Conservation (phyloP, 2,888 invertebrate genomes). For the Synergus itoensis region DNA sequence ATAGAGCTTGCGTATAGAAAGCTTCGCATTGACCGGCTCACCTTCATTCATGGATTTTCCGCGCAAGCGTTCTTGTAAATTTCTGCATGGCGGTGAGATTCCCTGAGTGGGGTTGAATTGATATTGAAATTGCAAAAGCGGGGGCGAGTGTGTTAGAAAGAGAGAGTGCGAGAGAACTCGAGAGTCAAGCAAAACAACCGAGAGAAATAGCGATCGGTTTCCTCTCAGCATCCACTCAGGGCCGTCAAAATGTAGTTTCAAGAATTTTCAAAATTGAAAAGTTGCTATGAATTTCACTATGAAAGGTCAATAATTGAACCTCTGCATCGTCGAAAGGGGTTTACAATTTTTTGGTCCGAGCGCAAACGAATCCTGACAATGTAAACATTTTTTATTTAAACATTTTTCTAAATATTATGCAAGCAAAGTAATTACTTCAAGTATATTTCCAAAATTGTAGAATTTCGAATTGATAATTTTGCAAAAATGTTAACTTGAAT, state of each 20-base stretch:
- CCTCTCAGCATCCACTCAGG: conserved; percentile 5
- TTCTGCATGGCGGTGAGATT: conserved; percentile 50
- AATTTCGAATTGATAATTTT: no score
- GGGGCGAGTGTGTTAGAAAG: conserved; percentile 4
- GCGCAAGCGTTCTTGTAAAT: conserved; percentile 43
- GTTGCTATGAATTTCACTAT: no score
- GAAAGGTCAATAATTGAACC: no score
- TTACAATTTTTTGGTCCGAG: no score
- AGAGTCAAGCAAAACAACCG: background rate
- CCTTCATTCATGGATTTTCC: conserved; percentile 53
- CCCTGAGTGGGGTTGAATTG: conserved; percentile 48
- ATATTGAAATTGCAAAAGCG: background rate
- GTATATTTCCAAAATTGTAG: no score
- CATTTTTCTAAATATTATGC: no score
- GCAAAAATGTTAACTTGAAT: no score
- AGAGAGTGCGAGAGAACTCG: background rate
- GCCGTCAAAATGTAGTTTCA: background rate
- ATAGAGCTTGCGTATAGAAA: conserved; percentile 36
- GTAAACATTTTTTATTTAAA: no score
- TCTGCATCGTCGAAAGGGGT: no score
- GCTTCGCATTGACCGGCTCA: conserved; percentile 54
- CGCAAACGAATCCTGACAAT: no score
- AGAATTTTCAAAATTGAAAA: no score
- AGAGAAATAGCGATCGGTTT: background rate
- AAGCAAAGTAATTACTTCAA: no score